Conservation (phyloP, 2,888 invertebrate genomes). For the Ormyrus rosae region DNA sequence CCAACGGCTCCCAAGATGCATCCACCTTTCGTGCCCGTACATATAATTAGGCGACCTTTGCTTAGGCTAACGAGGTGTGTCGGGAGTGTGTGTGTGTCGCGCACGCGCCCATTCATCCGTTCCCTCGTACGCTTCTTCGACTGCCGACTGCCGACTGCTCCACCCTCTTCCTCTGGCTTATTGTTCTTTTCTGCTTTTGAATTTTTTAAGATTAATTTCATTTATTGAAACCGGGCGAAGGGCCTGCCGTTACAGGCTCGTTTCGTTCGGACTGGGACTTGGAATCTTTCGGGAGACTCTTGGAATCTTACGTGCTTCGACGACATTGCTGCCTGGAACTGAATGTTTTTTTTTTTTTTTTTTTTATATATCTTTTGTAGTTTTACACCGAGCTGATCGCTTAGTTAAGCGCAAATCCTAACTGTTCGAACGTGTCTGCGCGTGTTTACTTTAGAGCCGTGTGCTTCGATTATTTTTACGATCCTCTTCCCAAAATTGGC, state of each 20-base stretch:
- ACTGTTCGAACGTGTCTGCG: not conserved
- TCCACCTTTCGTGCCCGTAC: not conserved
- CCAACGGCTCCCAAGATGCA: too few species aligned
- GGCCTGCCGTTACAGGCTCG: too few species aligned
- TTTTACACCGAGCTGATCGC: not conserved
- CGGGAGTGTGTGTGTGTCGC: not conserved
- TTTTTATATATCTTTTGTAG: not conserved
- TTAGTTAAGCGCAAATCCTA: not conserved
- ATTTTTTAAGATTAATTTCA: too few species aligned
- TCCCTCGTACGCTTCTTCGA: not conserved
- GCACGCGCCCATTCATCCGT: not conserved
- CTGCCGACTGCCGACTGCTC: not conserved
- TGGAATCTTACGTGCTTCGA: too few species aligned
- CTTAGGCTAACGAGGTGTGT: conserved; percentile 1
- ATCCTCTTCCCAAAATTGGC: conserved; percentile 31
- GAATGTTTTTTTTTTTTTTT: not conserved
- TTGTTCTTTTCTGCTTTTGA: not conserved
- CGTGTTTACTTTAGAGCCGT: conserved; percentile 2
- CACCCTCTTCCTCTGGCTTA: not conserved
- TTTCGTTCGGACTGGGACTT: too few species aligned
- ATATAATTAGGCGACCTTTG: conserved; percentile 21
- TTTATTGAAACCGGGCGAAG: too few species aligned
- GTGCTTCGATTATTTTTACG: conserved; percentile 33
- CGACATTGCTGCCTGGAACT: not conserved
- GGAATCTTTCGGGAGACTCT: too few species aligned